These are phyloP conservation scores for Lithophane ornitopus DNA, from an alignment of 2,888 invertebrate genomes.

Conservation along the genomic window DNA sequence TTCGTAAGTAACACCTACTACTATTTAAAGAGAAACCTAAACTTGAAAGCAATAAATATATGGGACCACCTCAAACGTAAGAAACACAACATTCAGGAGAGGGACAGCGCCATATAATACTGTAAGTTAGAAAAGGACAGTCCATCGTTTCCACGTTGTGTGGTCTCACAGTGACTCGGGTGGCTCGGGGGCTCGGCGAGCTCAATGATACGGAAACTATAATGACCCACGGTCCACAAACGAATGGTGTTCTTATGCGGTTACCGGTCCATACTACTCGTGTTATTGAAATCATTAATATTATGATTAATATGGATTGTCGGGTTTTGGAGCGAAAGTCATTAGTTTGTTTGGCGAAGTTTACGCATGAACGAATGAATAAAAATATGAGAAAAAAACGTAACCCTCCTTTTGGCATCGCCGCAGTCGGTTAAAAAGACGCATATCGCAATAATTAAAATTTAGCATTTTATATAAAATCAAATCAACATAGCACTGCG, in stretches of 20 bases:
- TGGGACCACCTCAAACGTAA: neutral
- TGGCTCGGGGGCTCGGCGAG: conserved; percentile 39
- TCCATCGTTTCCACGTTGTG: conserved; percentile 36
- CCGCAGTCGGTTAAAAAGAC: neutral
- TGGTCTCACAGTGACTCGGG: conserved; percentile 40
- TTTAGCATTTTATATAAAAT: neutral
- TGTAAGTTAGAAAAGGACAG: conserved; percentile 29
- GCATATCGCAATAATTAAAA: neutral
- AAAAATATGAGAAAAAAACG: neutral
- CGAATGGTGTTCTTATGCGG: conserved; percentile 66
- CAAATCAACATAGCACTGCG: neutral
- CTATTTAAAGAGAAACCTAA: neutral
- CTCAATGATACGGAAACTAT: conserved; percentile 69
- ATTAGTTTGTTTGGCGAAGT: neutral
- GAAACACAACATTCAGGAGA: neutral
- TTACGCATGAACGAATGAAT: neutral
- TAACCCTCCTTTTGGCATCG: neutral
- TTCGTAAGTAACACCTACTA: neutral
- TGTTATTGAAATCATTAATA: conserved; percentile 36
- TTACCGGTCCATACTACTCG: conserved; percentile 33
- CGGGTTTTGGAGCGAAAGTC: neutral
- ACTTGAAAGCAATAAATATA: neutral
- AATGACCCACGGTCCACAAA: conserved; percentile 62
- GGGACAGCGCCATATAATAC: neutral
- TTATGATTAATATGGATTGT: conserved; percentile 11